Evolutionary conservation across 2,113 vertebrate genomes (phyloP), one percentile per base, ranked within the genome.

Genomic region (Paracanthobrama guichenoti): DNA sequence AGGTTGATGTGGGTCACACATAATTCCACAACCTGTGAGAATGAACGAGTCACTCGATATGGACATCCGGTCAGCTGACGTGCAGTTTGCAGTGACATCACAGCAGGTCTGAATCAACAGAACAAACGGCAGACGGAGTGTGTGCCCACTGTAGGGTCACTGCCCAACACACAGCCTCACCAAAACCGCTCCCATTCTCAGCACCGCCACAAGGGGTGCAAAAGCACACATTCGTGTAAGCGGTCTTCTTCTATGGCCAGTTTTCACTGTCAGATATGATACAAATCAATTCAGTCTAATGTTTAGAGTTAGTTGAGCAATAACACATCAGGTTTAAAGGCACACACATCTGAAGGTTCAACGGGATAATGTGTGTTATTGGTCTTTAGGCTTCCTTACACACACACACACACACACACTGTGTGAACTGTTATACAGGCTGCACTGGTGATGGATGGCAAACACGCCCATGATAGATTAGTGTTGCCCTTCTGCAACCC

Each of bases 91-190:
- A 50, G 46, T 18, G 44, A 50, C 24, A 28, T 10, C 78, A 83
- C 91, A 93, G 90, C 93, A 64, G 26, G 26, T 28, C 26, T 18
- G 28, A 20, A 39, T 94, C 94, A 93, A 94, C 90, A 88, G 90
- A 93, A 95, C 96, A 97, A 95, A 97, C 96, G 97, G 94, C 93
- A 95, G 93, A 94, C 94, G 95, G 94, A 96, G 14, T 95, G 94
- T 94, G 93, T 95, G 94, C 94, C 93, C 93, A 93, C 94, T 94
- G 94, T 93, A 93, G 94, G 93, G 89, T 92, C 90, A 90, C 95
- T 92, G 93, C 94, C 93, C 93, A 92, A 93, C 93, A 91, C 89
- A 31, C 28, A 35, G 64, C 14, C 9, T 66, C 16, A 35, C 64
- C 64, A 35, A 67, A 20, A 35, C 3, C 4, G 60, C 20, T 20